Conservation (phyloP, 2,888 invertebrate genomes). For the Zaprionus obscuricornis region DNA sequence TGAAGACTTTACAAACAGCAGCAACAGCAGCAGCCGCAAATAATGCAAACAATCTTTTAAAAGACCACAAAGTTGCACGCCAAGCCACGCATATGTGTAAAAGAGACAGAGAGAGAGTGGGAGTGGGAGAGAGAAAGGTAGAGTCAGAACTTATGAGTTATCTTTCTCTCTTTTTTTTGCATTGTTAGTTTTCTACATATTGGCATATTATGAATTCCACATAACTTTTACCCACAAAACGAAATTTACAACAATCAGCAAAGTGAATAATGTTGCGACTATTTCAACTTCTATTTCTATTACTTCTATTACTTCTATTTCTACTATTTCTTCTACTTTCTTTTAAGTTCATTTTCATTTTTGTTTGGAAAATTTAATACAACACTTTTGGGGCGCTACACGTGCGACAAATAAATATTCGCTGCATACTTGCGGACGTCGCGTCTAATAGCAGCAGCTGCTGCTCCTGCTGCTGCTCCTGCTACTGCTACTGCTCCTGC, state of each 20-base stretch:
- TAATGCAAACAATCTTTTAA: constrained; percentile 79
- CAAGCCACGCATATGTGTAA: constrained; percentile 19
- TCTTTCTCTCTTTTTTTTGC: too few species aligned
- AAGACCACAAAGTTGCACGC: constrained; percentile 72
- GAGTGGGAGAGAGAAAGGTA: background rate
- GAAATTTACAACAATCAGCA: too few species aligned
- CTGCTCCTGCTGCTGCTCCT: too few species aligned
- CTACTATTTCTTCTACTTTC: too few species aligned
- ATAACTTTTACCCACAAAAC: constrained; percentile 43
- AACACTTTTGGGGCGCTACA: constrained; percentile 19
- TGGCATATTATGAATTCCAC: constrained; percentile 62
- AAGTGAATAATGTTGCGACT: too few species aligned
- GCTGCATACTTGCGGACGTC: constrained; percentile 38
- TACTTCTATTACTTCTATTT: too few species aligned
- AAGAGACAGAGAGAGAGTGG: background rate
- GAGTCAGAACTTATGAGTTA: too few species aligned
- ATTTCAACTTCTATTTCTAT: too few species aligned
- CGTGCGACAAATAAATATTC: constrained; percentile 24
- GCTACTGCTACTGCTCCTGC: too few species aligned
- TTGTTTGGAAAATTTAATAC: constrained; percentile 8
- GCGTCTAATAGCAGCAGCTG: constrained; percentile 43
- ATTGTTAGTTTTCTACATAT: constrained; percentile 35
- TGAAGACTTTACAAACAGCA: constrained; percentile 1
- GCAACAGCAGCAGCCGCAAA: constrained; percentile 59
- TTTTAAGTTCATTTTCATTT: constrained; percentile 29